Evolutionary conservation across 2,888 invertebrate species (phyloP).

Genomic region (Synergus japonicus): DNA sequence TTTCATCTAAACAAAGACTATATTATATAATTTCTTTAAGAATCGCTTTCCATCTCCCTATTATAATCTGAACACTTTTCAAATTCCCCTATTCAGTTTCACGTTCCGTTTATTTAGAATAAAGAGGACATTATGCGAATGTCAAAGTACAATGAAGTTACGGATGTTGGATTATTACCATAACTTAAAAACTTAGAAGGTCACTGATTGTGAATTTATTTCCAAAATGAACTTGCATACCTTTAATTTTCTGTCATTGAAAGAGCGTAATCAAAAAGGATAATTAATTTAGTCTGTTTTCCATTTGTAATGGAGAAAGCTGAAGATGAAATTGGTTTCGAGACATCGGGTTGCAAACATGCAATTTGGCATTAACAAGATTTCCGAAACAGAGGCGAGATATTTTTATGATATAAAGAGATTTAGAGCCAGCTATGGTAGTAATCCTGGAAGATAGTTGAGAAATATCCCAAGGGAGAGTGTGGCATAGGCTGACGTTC

Average conservation of each 20-base stretch:
- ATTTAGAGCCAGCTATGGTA: not conserved
- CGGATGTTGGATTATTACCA: too few species aligned
- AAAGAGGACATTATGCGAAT: not conserved
- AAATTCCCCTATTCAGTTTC: constrained; percentile 24
- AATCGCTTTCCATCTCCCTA: constrained; percentile 19
- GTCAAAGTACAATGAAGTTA: not conserved
- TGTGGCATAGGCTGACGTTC: constrained; percentile 50
- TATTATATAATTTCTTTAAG: constrained; percentile 3
- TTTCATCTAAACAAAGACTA: constrained; percentile 20
- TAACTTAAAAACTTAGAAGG: too few species aligned
- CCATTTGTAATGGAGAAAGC: constrained; percentile 18
- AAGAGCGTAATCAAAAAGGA: too few species aligned
- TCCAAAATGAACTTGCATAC: too few species aligned
- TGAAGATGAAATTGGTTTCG: constrained; percentile 1
- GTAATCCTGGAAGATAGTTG: constrained; percentile 10
- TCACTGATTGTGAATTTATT: too few species aligned
- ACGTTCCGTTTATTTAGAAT: constrained; percentile 13
- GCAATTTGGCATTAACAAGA: too few species aligned
- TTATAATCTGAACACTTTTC: constrained; percentile 8
- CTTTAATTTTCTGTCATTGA: too few species aligned
- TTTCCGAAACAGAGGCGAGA: too few species aligned
- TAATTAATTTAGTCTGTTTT: constrained; percentile 6
- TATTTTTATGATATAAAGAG: too few species aligned
- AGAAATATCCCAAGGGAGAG: constrained; percentile 50
- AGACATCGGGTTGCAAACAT: not conserved